Percentiles rank a stretch among this genome's conserved stretches.
Conservation (phyloP, 2,888 invertebrate genomes). For the Crioceris asparagi region DNA sequence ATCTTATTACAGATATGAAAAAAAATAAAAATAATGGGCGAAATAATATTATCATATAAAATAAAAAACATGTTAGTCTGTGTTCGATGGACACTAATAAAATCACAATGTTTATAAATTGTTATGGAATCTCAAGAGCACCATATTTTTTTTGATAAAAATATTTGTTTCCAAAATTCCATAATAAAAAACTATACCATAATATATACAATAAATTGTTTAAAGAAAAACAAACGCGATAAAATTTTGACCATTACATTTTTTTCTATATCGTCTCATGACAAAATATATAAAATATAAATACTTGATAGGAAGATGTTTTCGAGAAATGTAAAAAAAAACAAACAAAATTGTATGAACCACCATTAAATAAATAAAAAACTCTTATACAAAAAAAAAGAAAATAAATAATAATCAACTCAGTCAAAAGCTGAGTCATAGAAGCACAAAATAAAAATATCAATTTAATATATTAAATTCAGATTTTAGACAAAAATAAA, state of each 20-base stretch:
- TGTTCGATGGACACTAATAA: conserved; percentile 30
- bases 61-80: too few species aligned
- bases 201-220: not conserved
- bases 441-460: too few species aligned
- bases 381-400: not conserved
- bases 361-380: not conserved
- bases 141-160: conserved; percentile 38
- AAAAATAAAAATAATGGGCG: conserved; percentile 19
- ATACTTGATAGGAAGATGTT: conserved; percentile 42
- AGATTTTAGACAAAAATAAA: too few species aligned
- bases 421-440: too few species aligned
- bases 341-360: conserved; percentile 5
- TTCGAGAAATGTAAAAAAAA: conserved; percentile 7
- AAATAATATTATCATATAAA: too few species aligned
- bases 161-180: too few species aligned
- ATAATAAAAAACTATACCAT: conserved; percentile 15
- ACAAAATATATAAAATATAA: conserved; percentile 29
- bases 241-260: conserved; percentile 22
- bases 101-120: conserved; percentile 34
- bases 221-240: conserved; percentile 15
- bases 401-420: not conserved
- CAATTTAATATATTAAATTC: too few species aligned
- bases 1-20: conserved; percentile 26
- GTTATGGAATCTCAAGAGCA: conserved; percentile 33
- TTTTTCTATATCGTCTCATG: conserved; percentile 15